Evolutionary conservation across 2,113 vertebrate genomes (phyloP), one percentile per base, ranked within the genome.

Genomic region (Serilophus lunatus): DNA sequence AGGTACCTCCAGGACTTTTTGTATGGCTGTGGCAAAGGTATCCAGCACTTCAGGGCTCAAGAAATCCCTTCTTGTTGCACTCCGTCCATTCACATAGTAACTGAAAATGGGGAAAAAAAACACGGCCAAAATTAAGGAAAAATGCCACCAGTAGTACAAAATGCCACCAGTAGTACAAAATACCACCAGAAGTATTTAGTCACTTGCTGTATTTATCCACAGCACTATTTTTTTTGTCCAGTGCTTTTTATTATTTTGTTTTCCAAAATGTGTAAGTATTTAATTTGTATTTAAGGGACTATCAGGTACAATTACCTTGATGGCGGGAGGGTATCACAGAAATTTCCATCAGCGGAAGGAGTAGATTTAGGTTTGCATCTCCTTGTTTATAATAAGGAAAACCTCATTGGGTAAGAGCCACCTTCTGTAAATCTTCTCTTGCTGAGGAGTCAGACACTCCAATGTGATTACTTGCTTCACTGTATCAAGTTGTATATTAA

Each of bases 61-160:
- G 85, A 99, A 99, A 71, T 99, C 99, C 57, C 98, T 94, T 91
- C 98, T 86, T 1, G 98, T 99, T 44, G 99, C 98, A 82, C 95
- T 98, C 84, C 98, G 97, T 13, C 99, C 99, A 29, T 99, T 98
- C 64, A 99, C 96, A 23, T 99, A 99, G 91, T 99, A 99, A 96
- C 99, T 99, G 92, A 49, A 86, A 90, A 84, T 44, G 29, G 20
- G 71, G 47, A 42, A 10, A 42, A 10, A 56, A 17, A 12, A 24
- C 63, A 59, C 14, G 57, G 54, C 13, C n/a, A 82, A 61, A 86
- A 60, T 56, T 42, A 77, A 51, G 54, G 25, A 23, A 40, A 35
- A 88, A 53, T 36, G 69, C 3, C 26, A 60, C 19, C 35, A 59
- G 23, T 47, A 84, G 8, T 35, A 19, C 31, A 71, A 84, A 84